Percentiles rank a stretch among this genome's conserved stretches.
Evolutionary conservation across 2,888 invertebrate species (phyloP).

Genomic region (Epinotia bilunana): DNA sequence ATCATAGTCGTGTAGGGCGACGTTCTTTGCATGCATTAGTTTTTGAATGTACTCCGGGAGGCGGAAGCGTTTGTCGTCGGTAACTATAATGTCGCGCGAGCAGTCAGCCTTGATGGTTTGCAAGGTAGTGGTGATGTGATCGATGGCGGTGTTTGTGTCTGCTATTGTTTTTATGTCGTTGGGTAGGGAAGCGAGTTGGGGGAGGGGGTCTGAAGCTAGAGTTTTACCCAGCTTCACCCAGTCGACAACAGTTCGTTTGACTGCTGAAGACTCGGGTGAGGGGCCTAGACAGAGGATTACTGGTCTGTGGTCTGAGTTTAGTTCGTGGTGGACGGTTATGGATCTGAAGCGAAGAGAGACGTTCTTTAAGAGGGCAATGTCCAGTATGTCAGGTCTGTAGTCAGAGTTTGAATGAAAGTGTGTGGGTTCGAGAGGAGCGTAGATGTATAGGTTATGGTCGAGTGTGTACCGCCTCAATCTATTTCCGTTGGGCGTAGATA

Average conservation of each 20-base stretch:
- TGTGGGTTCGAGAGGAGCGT: not conserved
- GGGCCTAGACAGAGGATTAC: not conserved
- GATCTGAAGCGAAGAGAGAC: not conserved
- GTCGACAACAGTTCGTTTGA: not conserved
- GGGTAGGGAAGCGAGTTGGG: no score
- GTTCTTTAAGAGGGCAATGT: not conserved
- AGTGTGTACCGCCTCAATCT: no score
- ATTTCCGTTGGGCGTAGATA: not conserved
- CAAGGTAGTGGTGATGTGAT: not conserved
- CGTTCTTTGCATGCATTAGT: no score
- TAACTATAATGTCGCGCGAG: not conserved
- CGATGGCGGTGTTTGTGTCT: not conserved
- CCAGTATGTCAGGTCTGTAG: not conserved
- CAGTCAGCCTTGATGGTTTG: not conserved
- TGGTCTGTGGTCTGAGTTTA: not conserved
- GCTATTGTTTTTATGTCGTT: rapidly evolving
- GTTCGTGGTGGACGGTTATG: not conserved
- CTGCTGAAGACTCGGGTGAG: no score
- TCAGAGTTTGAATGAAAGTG: not conserved
- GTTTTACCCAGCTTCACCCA: not conserved
- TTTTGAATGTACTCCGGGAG: not conserved
- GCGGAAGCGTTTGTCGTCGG: not conserved
- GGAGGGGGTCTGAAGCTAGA: not conserved
- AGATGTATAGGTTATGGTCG: not conserved
- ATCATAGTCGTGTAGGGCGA: not conserved